Conservation (phyloP, 2,888 invertebrate species). For the Drosophila lutescens region DNA sequence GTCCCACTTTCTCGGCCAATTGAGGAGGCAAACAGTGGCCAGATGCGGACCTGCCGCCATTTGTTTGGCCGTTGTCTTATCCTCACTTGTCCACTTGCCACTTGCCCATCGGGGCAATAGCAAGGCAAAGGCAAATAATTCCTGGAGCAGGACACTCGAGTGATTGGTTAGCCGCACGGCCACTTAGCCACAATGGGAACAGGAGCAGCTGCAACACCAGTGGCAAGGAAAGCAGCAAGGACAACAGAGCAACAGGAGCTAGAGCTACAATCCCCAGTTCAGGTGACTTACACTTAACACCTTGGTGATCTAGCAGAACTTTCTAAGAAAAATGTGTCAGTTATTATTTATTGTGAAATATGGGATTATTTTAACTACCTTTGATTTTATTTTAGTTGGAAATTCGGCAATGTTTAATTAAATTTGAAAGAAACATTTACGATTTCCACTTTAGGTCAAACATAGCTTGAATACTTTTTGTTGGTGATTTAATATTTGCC, state of each 20-base stretch:
- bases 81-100: background rate
- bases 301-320: background rate
- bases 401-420: background rate
- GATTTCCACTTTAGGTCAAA: too few species aligned
- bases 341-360: background rate
- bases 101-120: too few species aligned
- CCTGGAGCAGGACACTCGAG: constrained; percentile 27
- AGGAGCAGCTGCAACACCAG: constrained; percentile 33
- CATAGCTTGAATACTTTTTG: background rate
- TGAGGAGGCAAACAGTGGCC: constrained; percentile 49
- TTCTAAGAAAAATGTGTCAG: background rate
- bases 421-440: background rate
- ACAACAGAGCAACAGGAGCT: constrained; percentile 26
- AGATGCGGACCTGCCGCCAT: constrained; percentile 67
- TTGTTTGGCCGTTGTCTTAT: constrained; percentile 29
- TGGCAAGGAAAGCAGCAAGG: constrained; percentile 4
- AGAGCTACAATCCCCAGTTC: constrained; percentile 19
- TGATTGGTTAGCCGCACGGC: constrained; percentile 69
- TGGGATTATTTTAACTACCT: background rate
- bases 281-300: constrained; percentile 61
- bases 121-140: background rate
- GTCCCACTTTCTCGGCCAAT: constrained; percentile 29
- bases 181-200: constrained; percentile 44
- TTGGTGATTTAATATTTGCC: too few species aligned
- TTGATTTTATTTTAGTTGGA: background rate